A percentile compares a stretch with the other conserved stretches of the same genome.
These are phyloP conservation scores for Peribatodes rhomboidaria DNA, from an alignment of 2,888 invertebrate genomes.

Conservation along the genomic window DNA sequence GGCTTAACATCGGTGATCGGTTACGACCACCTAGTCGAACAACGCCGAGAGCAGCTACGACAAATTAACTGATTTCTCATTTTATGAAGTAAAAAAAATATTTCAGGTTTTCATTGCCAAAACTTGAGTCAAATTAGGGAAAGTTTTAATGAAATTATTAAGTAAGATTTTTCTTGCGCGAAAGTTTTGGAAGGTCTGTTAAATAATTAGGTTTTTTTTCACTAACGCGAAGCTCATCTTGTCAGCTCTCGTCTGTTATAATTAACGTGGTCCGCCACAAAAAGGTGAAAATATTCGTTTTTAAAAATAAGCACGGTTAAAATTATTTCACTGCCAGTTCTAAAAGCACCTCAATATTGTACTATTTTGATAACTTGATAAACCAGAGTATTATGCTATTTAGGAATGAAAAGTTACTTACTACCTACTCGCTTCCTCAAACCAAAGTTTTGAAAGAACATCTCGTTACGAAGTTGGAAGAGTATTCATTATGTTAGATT, in stretches of 20 bases:
- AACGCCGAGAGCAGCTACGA: too few species aligned
- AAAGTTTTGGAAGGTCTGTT: constrained; percentile 8
- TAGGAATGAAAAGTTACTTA: too few species aligned
- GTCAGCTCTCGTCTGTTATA: background rate
- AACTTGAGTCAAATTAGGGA: constrained; percentile 7
- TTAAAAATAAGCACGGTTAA: background rate
- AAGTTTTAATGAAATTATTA: constrained; percentile 29
- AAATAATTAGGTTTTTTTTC: constrained; percentile 10
- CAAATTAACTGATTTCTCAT: background rate
- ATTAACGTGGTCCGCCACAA: background rate
- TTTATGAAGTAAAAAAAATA: background rate
- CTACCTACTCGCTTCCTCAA: too few species aligned
- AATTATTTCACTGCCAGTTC: background rate
- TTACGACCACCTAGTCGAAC: too few species aligned
- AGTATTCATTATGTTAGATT: too few species aligned
- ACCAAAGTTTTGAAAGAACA: too few species aligned
- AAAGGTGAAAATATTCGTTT: background rate
- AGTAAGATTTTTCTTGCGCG: constrained; percentile 2
- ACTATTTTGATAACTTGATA: too few species aligned
- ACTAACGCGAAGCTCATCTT: background rate
- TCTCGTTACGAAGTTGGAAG: too few species aligned
- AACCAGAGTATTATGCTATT: too few species aligned
- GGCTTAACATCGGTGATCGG: too few species aligned
- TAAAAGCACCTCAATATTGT: too few species aligned
- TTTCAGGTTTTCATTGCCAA: constrained; percentile 9